Evolutionary conservation across 2,888 invertebrate genomes (phyloP), one percentile per base, ranked within the genome.

Genomic region (Busseola fusca): DNA sequence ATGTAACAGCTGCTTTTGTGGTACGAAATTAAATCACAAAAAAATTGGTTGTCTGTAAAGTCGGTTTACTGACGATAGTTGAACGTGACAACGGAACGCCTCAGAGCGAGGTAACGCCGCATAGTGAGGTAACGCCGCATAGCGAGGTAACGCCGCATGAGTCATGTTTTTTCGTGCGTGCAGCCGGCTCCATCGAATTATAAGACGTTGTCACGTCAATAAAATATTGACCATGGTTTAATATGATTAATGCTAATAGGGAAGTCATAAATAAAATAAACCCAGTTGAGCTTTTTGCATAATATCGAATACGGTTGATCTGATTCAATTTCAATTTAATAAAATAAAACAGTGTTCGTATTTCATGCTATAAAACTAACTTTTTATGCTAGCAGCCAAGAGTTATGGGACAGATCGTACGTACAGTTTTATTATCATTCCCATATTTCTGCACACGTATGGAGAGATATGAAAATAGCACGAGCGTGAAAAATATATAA

Each of bases 381-480:
- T 76, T 80, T 76, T 75, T 45, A 65, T 69, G 42, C n/a, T 63
- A 65, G n/a, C 62, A 25, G 66, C 64, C 59, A 80, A 67, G 58
- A 64, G 27, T 71, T 71, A 76, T 57, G 58, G 52, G 63, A 63
- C 40, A 65, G 64, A 71, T 64, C 40, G 67, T 56, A 63, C 70
- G 70, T 65, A 71, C 63, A 50, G 27, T 71, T 81, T 81, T 81
- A 64, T 76, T 76, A 76, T 65, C 58, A 63, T 69, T 64, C 56
- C 25, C 34, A 65, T 59, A 64, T 69, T 66, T 69, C 45, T 68
- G 58, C 37, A 68, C 66, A 66, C 60, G 64, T 74, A 57, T 80
- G 54, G 16, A 69, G 60, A 65, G 59, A 69, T 69, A 80, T 69
- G 50, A 80, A 80, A 76, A 76, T 64, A 76, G 56, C 45, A 64